Evolutionary conservation across 2,113 vertebrate species (phyloP).

Genomic region (Paramisgurnus dabryanus): DNA sequence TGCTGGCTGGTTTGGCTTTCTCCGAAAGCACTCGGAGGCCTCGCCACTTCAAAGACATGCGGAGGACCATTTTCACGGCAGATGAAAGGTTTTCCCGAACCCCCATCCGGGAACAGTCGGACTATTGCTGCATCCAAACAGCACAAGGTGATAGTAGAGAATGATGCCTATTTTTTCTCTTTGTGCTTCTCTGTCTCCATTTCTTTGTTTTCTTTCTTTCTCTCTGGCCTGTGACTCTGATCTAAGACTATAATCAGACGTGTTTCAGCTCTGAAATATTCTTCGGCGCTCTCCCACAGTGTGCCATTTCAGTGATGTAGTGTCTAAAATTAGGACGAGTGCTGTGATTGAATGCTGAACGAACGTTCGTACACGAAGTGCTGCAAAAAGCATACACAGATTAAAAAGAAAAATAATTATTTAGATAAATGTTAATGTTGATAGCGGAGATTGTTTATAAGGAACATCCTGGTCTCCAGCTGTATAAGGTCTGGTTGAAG

Average conservation of each 20-base stretch:
- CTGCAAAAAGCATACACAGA: not conserved
- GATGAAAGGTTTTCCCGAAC: constrained; percentile 75
- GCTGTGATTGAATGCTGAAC: constrained; percentile 13
- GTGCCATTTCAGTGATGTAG: constrained; percentile 24
- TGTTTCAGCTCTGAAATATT: constrained; percentile 27
- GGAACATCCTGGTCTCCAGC: constrained; percentile 58
- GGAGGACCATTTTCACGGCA: constrained; percentile 64
- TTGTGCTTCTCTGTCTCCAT: constrained; percentile 32
- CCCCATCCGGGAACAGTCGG: constrained; percentile 56
- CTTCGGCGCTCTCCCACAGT: not conserved
- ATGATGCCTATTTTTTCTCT: constrained; percentile 48
- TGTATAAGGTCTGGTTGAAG: constrained; percentile 69
- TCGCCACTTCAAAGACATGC: constrained; percentile 70
- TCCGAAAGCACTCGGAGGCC: constrained; percentile 52
- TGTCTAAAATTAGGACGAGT: constrained; percentile 25
- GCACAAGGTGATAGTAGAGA: constrained; percentile 51
- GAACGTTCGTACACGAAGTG: not conserved
- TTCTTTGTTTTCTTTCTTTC: constrained; percentile 9
- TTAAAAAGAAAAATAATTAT: constrained; percentile 1
- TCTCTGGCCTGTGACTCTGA: constrained; percentile 27
- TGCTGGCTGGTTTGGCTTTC: constrained; percentile 61
- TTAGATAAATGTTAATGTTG: constrained; percentile 11
- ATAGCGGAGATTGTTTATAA: constrained; percentile 38
- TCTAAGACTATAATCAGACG: constrained; percentile 30
- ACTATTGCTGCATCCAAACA: constrained; percentile 62